Evolutionary conservation across 2,113 vertebrate genomes (phyloP), one percentile per base, ranked within the genome.

Genomic region (Passer domesticus): DNA sequence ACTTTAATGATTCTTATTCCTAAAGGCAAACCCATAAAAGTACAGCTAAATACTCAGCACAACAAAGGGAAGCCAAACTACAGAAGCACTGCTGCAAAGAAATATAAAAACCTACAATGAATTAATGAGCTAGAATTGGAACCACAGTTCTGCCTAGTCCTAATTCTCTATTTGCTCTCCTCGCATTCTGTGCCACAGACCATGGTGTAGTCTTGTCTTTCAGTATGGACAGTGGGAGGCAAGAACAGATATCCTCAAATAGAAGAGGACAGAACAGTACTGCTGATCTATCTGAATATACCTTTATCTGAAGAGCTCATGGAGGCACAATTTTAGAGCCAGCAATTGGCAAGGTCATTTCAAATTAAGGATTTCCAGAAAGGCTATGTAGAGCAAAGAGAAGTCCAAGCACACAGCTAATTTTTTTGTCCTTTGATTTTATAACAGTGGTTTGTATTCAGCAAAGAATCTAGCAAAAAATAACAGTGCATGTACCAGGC

Each of bases 1-100:
- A 85, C 66, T 94, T 87, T 91, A 91, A 72, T 46, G 49, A 82
- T 66, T 72, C 66, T 73, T 69, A 80, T 68, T 92, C 89, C 62
- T 70, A 84, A 79, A 83, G 74, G 70, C 37, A 82, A 92, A 69
- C 10, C 35, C 52, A 64, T 64, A 87, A 50, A 92, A 82, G 31
- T 20, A 85, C 17, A 49, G 55, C 43, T 88, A 91, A 91, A 74
- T n/a, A 66, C 22, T 59, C 63, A 41, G 52, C 27, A 72, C 33
- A 88, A 90, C 58, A 74, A 92, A 92, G 41, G 28, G 33, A 79
- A 77, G 8, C 5, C 58, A 73, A 85, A 76, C 23, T 75, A 79
- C 2, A 68, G 64, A 70, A 92, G 70, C 41, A 69, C 7, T 31
- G 12, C 35, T 59, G 10, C 37, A 87, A 63, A 73, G 49, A 78